Evolutionary conservation across 2,888 invertebrate genomes (phyloP), one percentile per base, ranked within the genome.

Genomic region (Caenorhabditis macrosperma): DNA sequence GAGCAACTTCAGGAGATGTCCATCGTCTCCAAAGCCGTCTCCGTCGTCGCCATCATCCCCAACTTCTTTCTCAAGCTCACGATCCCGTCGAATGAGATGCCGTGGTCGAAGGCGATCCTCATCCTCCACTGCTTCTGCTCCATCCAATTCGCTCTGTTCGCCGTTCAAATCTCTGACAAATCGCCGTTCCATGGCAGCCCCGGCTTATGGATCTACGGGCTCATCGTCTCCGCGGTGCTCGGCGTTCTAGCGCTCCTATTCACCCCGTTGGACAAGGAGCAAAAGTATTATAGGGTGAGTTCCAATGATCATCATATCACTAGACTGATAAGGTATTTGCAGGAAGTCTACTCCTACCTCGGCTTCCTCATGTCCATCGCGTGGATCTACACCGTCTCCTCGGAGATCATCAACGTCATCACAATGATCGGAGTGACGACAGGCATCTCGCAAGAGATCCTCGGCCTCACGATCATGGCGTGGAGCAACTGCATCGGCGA

Each of bases 401-500:
- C 92, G 82, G 94, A 94, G 91, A 92, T 94, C 57, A 93, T 94
- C 48, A 92, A 91, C 79, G 89, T 92, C 46, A 91, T 93, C 41
- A 91, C 92, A 90, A 92, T 93, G 60, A 89, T 94, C 74, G 94
- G 94, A 30, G 91, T 93, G 57, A 92, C 93, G 12, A 92, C 93
- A 68, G 78, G 78, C 7, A 48, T 84, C 0, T 82, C 85, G 22
- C 80, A 82, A 35, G 85, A 86, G 67, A 93, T 94, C 88, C 91
- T 94, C 28, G 94, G 94, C 7, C 91, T 94, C 71, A 94, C 94
- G 0, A 90, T 94, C 10, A 91, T 94, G 48, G 93, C 94, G 0
- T 94, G 94, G 94, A 94, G 94, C 24, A 93, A 94, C 90, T 93
- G 93, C 84, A 90, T 94, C 24, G 93, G 93, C 79, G 93, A 94